phyloP scores from a whole-genome alignment of 2,797 vertebrate genomes.

The Falco peregrinus region DNA sequence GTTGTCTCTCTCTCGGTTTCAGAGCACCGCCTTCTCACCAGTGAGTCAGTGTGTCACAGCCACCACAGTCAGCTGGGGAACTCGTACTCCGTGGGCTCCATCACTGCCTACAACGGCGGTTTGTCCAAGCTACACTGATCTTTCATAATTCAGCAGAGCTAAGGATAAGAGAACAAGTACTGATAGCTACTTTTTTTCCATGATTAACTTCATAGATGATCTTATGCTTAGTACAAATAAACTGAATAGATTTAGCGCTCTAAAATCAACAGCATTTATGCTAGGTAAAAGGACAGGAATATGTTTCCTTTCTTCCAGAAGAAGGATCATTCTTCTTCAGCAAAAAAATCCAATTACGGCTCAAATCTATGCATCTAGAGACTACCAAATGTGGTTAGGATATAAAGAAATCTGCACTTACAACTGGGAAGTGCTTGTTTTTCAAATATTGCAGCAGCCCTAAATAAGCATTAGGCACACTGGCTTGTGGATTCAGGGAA shows the following conservation, averaged over 20 bases:
- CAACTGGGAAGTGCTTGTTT: neutral
- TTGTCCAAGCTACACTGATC: neutral
- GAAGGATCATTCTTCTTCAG: neutral
- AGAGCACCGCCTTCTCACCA: neutral
- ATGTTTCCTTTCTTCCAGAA: neutral
- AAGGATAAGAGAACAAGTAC: neutral
- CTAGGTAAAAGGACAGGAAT: neutral
- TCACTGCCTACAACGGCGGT: neutral
- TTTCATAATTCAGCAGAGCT: neutral
- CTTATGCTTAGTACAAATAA: neutral
- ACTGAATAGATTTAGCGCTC: neutral
- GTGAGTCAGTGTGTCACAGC: slow-evolving; percentile 12
- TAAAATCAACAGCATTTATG: neutral
- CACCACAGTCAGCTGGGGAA: neutral
- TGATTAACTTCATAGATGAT: neutral
- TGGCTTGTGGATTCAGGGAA: neutral
- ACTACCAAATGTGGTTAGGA: neutral
- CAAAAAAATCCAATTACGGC: neutral
- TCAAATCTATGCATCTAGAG: neutral
- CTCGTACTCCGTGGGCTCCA: neutral
- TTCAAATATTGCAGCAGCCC: neutral
- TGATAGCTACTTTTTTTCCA: neutral
- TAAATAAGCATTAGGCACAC: neutral
- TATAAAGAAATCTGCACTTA: neutral
- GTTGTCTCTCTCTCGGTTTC: neutral